Base-by-base conservation (phyloP, 37 sponge, comb jelly and placozoan species). In the Dysidea cf. avara region DNA sequence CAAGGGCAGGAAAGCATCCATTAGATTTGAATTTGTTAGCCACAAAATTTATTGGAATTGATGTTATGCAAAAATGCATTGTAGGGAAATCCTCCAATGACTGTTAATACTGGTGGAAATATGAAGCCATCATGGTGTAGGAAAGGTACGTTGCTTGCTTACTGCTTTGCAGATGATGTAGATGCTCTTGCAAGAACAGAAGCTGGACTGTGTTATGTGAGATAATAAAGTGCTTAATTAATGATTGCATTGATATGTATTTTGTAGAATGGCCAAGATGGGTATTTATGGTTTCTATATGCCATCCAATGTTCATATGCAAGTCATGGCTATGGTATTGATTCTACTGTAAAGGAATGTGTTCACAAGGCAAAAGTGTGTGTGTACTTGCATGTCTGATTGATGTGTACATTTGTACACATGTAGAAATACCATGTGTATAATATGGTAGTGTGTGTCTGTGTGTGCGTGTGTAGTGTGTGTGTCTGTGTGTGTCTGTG, bases 11-110 rank as follows among this genome's bases (percentile, higher is more conserved):
- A 71, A 68, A 20, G 75, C 72, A 3, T 67, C 80, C 5, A 46
- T 86, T n/a, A 53, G 57, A n/a, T 79, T 86, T 59, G 86, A 86
- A 40, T 80, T 79, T 67, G 86, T 86, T 30, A 35, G 40, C 43
- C 43, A 47, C 2, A 3, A 4, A 61, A n/a, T n/a, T n/a, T n/a
- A n/a, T n/a, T n/a, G n/a, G n/a, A n/a, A 33, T 7, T 53, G 71
- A 16, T 50, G 1, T 2, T 67, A 30, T n/a, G n/a, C n/a, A n/a
- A n/a, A n/a, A n/a, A n/a, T n/a, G n/a, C n/a, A n/a, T n/a, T n/a
- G 1, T 3, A 76, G 66, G 66, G 65, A 0, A 76, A 55, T 30
- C 31, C 40, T 33, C 76, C 76, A 53, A n/a, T n/a, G n/a, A n/a
- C n/a, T n/a, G 14, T 77, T 4, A 22, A 62, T 48, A 61, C 76